A percentile compares a stretch with the other conserved stretches of the same genome.
Conservation (phyloP, 2,888 invertebrate genomes). For the Fragum whitleyi region DNA sequence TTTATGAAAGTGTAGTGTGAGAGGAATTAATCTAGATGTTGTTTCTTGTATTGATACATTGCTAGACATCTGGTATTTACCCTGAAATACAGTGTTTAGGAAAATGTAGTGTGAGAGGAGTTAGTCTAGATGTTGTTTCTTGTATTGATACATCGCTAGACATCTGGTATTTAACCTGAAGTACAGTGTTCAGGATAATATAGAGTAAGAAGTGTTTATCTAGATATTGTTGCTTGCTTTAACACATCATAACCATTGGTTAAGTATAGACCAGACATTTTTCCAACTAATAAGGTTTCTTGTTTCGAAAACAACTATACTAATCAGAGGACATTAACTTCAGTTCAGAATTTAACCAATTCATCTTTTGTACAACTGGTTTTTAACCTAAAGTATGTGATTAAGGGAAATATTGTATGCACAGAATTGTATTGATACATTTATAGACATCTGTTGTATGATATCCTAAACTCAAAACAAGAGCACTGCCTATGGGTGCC, state of each 20-base stretch:
- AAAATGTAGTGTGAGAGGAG: no score
- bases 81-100: constrained; percentile 86
- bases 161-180: constrained; percentile 88
- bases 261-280: no score
- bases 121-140: no score
- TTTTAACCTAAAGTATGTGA: constrained; percentile 91
- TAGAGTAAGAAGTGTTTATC: constrained; percentile 95
- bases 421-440: constrained; percentile 92
- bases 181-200: constrained; percentile 93
- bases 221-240: constrained; percentile 92
- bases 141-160: constrained; percentile 88
- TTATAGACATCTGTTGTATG: constrained; percentile 90
- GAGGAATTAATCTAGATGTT: constrained; percentile 93
- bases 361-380: constrained; percentile 91
- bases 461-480: no score
- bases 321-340: no score
- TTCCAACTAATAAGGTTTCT: no score
- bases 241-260: constrained; percentile 88
- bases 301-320: no score
- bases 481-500: no score
- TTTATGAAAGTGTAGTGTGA: constrained; percentile 98
- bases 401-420: constrained; percentile 98
- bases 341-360: no score
- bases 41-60: constrained; percentile 92
- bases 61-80: constrained; percentile 90